Conservation (phyloP, 2,113 vertebrate genomes). For the Bubo blakistoni region DNA sequence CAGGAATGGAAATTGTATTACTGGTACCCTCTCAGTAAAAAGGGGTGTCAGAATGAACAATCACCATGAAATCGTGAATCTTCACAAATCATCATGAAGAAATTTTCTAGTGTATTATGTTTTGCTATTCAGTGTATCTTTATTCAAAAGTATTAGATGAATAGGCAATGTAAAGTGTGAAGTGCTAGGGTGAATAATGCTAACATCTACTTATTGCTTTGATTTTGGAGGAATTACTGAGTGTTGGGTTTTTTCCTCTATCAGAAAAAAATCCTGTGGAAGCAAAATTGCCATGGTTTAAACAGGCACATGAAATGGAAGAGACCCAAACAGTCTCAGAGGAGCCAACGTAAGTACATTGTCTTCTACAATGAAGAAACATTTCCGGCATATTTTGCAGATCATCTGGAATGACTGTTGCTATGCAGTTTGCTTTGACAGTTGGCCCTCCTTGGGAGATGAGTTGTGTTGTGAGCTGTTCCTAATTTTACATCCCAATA, state of each 20-base stretch:
- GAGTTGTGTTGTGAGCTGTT: background rate
- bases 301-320: slow-evolving; percentile 91
- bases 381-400: background rate
- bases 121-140: background rate
- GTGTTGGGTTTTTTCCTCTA: background rate
- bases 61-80: too few species aligned
- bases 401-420: background rate
- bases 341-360: slow-evolving; percentile 85
- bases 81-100: background rate
- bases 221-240: background rate
- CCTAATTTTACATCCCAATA: background rate
- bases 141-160: background rate
- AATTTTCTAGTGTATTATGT: background rate
- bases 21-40: background rate
- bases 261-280: slow-evolving; percentile 87
- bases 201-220: background rate
- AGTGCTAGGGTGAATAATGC: background rate
- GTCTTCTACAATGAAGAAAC: background rate
- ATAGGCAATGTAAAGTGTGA: background rate
- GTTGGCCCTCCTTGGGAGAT: slow-evolving; percentile 3
- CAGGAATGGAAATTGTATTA: background rate
- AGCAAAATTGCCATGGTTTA: slow-evolving; percentile 87
- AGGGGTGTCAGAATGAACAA: background rate
- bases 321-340: slow-evolving; percentile 81
- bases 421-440: slow-evolving; percentile 8